Evolutionary conservation across 2,113 vertebrate genomes (phyloP).

Genomic region (Hyperopisus bebe): DNA sequence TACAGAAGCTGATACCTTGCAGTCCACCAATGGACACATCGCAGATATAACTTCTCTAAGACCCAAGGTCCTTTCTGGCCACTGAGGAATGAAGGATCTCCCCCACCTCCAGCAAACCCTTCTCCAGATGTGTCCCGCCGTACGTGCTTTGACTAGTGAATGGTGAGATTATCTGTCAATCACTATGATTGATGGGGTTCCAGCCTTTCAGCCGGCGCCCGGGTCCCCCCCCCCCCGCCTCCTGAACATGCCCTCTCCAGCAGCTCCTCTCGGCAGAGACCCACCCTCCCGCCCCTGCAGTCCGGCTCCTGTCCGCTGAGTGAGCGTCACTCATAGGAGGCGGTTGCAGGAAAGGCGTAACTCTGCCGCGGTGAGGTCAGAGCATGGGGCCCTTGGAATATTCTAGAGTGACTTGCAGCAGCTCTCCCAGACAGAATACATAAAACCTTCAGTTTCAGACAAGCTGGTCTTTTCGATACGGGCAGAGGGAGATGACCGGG

Average conservation of each 20-base stretch:
- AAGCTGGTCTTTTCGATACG: neutral
- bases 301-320: too few species aligned
- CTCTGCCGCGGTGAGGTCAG: neutral
- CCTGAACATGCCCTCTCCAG: neutral
- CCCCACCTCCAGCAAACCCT: neutral
- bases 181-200: slow-evolving; percentile 15
- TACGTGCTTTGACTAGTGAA: slow-evolving; percentile 20
- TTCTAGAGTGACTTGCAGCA: neutral
- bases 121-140: slow-evolving; percentile 42
- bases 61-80: neutral
- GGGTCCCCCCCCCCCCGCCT: neutral
- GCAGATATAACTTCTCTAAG: neutral
- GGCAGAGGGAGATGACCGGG: neutral
- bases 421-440: neutral
- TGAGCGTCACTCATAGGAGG: neutral
- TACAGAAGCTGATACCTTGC: neutral
- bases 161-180: slow-evolving; percentile 33
- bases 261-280: neutral
- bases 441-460: neutral
- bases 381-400: neutral
- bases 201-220: neutral
- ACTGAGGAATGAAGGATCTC: neutral
- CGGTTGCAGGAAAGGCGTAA: neutral
- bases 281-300: neutral
- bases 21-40: neutral